These are phyloP conservation scores for Tigriopus japonicus DNA, from an alignment of 1,140 invertebrate species.

Conservation along the genomic window DNA sequence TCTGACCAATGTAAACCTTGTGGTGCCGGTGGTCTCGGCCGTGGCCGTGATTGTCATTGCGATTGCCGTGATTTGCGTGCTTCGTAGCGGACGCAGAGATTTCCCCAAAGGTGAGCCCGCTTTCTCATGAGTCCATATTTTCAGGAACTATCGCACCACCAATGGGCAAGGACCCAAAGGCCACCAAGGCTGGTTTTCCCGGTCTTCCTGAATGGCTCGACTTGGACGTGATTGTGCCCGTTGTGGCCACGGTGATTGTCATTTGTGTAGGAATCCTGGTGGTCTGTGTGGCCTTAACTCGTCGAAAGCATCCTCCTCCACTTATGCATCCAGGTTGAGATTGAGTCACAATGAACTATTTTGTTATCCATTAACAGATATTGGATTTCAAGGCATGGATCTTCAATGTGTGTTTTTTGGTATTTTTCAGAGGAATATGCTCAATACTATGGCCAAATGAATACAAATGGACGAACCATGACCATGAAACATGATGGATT, in stretches of 20 bases:
- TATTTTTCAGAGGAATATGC: conserved; percentile 15
- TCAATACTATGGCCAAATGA: conserved; percentile 15
- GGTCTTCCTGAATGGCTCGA: conserved; percentile 69
- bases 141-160: conserved; percentile 54
- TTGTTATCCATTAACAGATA: too few species aligned
- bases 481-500: conserved; percentile 10
- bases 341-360: too few species aligned
- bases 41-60: conserved; percentile 75
- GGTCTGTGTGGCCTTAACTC: conserved; percentile 60
- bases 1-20: conserved; percentile 59
- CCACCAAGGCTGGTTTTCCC: conserved; percentile 36
- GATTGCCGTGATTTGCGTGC: conserved; percentile 54
- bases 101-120: conserved; percentile 52
- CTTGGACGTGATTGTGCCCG: conserved; percentile 61
- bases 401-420: too few species aligned
- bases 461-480: conserved; percentile 6
- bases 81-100: conserved; percentile 41
- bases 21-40: conserved; percentile 78
- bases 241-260: conserved; percentile 60
- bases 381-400: too few species aligned
- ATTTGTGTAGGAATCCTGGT: conserved; percentile 70
- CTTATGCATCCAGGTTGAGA: conserved; percentile 14
- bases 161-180: conserved; percentile 36
- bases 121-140: conserved; percentile 7
- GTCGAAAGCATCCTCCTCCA: conserved; percentile 34